Base-by-base conservation (phyloP, 2,888 invertebrate genomes). In the Caradrina clavipalpis region DNA sequence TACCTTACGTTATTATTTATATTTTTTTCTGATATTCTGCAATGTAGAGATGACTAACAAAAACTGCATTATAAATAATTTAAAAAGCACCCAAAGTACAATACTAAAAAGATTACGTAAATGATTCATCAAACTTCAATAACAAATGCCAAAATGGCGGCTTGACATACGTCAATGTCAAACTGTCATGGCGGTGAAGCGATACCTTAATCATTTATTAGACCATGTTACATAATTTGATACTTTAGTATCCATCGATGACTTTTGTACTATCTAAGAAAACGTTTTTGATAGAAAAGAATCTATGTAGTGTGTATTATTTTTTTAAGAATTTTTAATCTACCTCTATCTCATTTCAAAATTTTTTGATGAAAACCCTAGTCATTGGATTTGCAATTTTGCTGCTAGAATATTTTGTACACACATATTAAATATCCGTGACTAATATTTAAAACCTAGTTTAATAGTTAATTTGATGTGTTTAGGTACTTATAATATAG, bases 371-470 rank as follows among this genome's bases (percentile, higher is more conserved):
- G 56, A 59, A 69, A 69, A 50, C 15, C 69, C 67, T 72, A 74
- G 73, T 80, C 78, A 76, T 62, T 42, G 57, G 54, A 69, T 69
- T 76, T 59, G 55, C 51, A 61, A 66, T 63, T 22, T 15, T 21
- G 21, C 26, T 66, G 68, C 15, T 19, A 21, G 17, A 56, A 19
- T 42, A 59, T 76, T 55, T 64, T 69, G 26, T 65, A 63, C n/a
- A n/a, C n/a, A n/a, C n/a, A n/a, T n/a, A 19, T 55, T 58, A 55
- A 61, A 50, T 64, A 39, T 47, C 82, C 66, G 47, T 76, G 74
- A 62, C 76, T 51, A 76, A 73, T 76, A 61, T 55, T 78, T 70
- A 31, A 76, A 73, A 68, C 73, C 53, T 78, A 75, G 62, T 59
- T 1, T 69, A 45, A 53, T 65, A 63, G 51, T 53, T 51, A 63